These are phyloP conservation scores for Pitta sordida DNA, from an alignment of 2,113 vertebrate genomes.

Conservation along the genomic window DNA sequence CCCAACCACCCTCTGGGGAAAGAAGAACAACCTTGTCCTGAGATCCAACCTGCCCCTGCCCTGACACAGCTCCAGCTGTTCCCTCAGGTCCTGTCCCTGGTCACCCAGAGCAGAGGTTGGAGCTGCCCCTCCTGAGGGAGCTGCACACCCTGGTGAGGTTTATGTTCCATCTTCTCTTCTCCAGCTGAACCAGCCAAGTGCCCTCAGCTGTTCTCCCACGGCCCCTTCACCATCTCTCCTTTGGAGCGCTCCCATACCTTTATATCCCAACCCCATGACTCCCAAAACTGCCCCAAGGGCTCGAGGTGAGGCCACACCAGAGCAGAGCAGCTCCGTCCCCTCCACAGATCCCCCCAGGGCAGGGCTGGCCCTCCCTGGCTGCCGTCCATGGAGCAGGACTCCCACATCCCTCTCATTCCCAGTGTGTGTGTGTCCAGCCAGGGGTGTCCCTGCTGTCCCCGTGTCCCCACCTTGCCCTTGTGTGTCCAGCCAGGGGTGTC, in stretches of 20 bases:
- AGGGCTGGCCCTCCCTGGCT: background rate
- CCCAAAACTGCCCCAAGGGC: background rate
- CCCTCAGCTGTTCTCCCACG: background rate
- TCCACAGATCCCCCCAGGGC: background rate
- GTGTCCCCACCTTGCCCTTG: conserved; percentile 79
- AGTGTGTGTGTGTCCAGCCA: background rate
- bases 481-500: no score
- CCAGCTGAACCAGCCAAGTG: background rate
- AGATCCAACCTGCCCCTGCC: rapidly evolving
- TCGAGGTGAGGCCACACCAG: background rate
- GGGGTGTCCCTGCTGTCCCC: background rate
- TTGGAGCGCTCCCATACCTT: background rate
- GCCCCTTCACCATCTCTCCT: background rate
- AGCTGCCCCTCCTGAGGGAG: background rate
- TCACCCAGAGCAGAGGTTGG: background rate
- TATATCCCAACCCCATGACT: background rate
- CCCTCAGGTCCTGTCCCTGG: background rate
- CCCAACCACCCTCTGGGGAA: background rate
- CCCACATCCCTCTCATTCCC: background rate
- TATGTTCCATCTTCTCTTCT: background rate
- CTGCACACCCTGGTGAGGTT: background rate
- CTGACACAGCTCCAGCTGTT: rapidly evolving
- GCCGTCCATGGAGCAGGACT: background rate
- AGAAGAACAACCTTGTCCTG: no score
- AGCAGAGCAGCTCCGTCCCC: background rate